Conservation (phyloP, 2,888 invertebrate genomes). For the Psylliodes chrysocephalus region DNA sequence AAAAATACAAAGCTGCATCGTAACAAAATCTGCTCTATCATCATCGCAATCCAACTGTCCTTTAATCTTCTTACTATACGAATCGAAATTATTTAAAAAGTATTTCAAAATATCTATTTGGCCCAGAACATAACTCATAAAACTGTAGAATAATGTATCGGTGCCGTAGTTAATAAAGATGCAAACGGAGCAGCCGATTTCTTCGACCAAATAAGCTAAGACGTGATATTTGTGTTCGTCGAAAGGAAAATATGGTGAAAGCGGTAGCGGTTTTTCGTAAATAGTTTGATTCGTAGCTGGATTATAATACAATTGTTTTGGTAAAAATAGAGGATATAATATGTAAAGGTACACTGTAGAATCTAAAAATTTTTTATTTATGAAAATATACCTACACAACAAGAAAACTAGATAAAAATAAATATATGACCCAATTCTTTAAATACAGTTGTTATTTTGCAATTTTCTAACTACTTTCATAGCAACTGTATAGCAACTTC, state of each 20-base stretch:
- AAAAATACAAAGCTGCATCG: constrained; percentile 8
- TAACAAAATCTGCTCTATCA: constrained; percentile 4
- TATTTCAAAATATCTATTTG: constrained; percentile 11
- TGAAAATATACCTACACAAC: neutral
- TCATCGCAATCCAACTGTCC: neutral
- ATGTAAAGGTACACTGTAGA: neutral
- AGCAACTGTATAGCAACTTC: too few species aligned
- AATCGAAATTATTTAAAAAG: constrained; percentile 5
- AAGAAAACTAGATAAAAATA: neutral
- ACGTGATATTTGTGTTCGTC: constrained; percentile 6
- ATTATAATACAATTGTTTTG: neutral
- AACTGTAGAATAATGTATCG: constrained; percentile 6
- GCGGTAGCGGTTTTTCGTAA: neutral
- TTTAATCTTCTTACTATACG: neutral
- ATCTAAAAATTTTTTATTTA: constrained; percentile 24
- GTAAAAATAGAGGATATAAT: constrained; percentile 3
- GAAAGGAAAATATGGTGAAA: constrained; percentile 1
- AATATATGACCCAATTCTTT: neutral
- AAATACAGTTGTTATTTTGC: neutral
- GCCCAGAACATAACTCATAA: constrained; percentile 6
- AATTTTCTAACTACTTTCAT: too few species aligned
- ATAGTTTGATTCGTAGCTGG: constrained; percentile 1
- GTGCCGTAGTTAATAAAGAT: constrained; percentile 2
- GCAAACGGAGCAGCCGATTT: constrained; percentile 7
- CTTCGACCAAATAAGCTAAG: neutral